A percentile compares a stretch with the other conserved stretches of the same genome.
These are phyloP conservation scores for Acropternis orthonyx DNA, from an alignment of 2,797 vertebrate species.

Conservation along the genomic window DNA sequence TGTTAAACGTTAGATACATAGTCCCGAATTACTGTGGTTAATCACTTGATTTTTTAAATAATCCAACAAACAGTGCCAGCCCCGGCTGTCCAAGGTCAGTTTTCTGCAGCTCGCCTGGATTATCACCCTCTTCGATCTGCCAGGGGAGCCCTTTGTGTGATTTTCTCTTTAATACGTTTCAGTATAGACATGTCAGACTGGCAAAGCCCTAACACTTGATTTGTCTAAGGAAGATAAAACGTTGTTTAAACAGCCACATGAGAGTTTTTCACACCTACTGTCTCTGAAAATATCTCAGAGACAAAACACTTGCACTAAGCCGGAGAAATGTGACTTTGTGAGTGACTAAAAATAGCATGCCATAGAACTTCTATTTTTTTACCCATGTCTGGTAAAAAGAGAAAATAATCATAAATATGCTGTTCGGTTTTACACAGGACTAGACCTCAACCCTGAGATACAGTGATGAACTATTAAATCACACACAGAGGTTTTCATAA, in stretches of 20 bases:
- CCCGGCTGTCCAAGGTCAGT: not conserved
- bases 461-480: not conserved
- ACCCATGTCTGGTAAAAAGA: not conserved
- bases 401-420: not conserved
- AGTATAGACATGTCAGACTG: not conserved
- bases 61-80: not conserved
- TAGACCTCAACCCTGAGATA: not conserved
- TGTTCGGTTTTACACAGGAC: not conserved
- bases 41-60: not conserved
- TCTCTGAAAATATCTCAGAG: not conserved
- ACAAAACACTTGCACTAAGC: not conserved
- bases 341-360: not conserved
- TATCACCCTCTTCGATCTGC: not conserved
- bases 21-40: not conserved
- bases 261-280: not conserved
- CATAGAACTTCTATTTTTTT: not conserved
- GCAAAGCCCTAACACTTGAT: not conserved
- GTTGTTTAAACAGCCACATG: not conserved
- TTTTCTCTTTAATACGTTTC: not conserved
- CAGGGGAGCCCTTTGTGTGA: not conserved
- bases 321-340: not conserved
- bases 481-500: not conserved
- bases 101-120: not conserved
- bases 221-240: constrained; percentile 25
- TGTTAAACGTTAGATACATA: not conserved